phyloP scores from a whole-genome alignment of 92 coral and sea anemone species.

The Micromussa lordhowensis region DNA sequence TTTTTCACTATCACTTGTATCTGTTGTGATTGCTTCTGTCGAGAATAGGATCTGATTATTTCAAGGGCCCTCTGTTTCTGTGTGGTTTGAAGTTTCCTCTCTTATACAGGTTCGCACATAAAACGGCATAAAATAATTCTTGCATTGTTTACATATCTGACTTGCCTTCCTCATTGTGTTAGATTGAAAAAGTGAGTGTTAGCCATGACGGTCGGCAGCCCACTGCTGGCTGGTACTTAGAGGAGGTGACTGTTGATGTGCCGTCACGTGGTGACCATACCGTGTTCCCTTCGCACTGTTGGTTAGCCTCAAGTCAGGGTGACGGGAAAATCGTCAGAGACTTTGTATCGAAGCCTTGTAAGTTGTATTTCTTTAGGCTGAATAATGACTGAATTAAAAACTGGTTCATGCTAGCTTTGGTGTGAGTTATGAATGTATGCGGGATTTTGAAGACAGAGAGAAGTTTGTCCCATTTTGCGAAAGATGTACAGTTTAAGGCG shows the following conservation, averaged over 20 bases:
- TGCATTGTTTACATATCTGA: too few relatives aligned
- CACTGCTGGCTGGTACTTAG: constrained; percentile 91
- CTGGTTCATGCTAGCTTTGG: too few relatives aligned
- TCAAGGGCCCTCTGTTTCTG: background rate
- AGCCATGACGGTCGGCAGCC: constrained; percentile 86
- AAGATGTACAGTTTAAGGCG: too few relatives aligned
- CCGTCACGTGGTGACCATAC: constrained; percentile 95
- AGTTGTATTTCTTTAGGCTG: background rate
- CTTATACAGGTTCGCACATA: background rate
- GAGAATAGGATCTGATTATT: too few relatives aligned
- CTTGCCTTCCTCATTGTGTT: background rate
- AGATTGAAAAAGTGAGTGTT: constrained; percentile 92
- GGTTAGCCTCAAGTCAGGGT: constrained; percentile 89
- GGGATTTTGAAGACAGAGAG: too few relatives aligned
- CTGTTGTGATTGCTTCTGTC: too few relatives aligned
- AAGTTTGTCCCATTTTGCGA: too few relatives aligned
- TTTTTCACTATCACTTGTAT: too few relatives aligned
- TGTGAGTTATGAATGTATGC: too few relatives aligned
- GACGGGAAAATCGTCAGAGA: constrained; percentile 92
- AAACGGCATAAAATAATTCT: too few relatives aligned
- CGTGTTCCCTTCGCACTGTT: constrained; percentile 94
- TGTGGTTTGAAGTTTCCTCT: background rate
- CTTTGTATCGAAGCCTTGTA: constrained; percentile 86
- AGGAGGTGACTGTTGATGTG: constrained; percentile 95
- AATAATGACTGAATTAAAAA: background rate